Percentiles rank a stretch among this genome's conserved stretches.
These are phyloP conservation scores for Bostrychus sinensis DNA, from an alignment of 2,113 vertebrate species.

Conservation along the genomic window DNA sequence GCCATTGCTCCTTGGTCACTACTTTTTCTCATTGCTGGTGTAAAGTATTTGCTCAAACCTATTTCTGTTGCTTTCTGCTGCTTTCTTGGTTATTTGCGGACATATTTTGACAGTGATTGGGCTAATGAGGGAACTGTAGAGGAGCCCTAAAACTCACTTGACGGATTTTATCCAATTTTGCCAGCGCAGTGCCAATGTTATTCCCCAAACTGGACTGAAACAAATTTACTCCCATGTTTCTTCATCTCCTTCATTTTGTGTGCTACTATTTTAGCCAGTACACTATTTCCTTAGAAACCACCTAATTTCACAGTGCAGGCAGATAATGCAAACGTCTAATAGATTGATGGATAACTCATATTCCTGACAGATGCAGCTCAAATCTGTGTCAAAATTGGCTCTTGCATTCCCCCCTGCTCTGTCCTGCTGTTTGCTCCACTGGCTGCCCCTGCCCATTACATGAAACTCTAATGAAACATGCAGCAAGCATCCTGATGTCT, in stretches of 20 bases:
- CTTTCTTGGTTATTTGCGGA: neutral
- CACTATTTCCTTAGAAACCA: constrained; percentile 32
- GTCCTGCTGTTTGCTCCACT: constrained; percentile 5
- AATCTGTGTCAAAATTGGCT: constrained; percentile 51
- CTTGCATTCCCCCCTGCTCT: constrained; percentile 20
- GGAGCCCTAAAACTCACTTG: constrained; percentile 21
- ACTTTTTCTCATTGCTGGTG: too few species aligned
- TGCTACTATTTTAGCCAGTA: constrained; percentile 15
- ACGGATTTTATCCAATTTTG: constrained; percentile 25
- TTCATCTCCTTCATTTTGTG: neutral
- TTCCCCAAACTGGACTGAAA: constrained; percentile 20
- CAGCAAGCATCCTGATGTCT: constrained; percentile 32
- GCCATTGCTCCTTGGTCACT: constrained; percentile 16
- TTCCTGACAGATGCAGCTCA: constrained; percentile 37
- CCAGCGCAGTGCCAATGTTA: constrained; percentile 12
- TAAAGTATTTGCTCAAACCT: constrained; percentile 7
- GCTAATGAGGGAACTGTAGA: constrained; percentile 46
- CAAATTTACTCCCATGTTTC: constrained; percentile 15
- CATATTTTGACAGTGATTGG: constrained; percentile 49
- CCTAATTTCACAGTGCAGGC: constrained; percentile 30
- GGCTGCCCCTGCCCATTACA: constrained; percentile 14
- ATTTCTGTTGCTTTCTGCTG: constrained; percentile 14
- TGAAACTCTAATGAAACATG: constrained; percentile 41
- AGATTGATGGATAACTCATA: constrained; percentile 36
- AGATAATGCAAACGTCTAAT: constrained; percentile 24